phyloP scores from a whole-genome alignment of 2,113 vertebrate species.

The Bettongia penicillata region DNA sequence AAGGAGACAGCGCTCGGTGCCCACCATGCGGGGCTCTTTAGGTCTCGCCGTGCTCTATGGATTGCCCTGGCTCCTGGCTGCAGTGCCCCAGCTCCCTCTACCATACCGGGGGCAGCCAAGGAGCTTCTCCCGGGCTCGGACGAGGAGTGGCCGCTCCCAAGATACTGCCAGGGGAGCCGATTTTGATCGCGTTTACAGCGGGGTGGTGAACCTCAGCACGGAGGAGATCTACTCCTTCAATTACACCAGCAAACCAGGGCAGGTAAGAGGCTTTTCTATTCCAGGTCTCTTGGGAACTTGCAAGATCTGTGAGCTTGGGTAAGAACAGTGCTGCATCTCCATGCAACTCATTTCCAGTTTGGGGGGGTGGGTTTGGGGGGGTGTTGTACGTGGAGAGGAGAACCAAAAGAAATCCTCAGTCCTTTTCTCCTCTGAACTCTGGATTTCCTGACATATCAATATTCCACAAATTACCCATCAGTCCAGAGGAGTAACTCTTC shows the following conservation, averaged over 20 bases:
- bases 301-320: neutral
- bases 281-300: conserved; percentile 30
- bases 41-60: conserved; percentile 64
- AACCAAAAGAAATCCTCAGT: neutral
- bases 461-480: neutral
- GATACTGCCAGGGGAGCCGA: conserved; percentile 67
- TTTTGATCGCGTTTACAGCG: conserved; percentile 83
- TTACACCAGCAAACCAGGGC: conserved; percentile 83
- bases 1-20: neutral
- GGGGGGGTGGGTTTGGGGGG: neutral
- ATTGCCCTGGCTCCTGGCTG: conserved; percentile 71
- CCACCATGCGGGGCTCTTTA: conserved; percentile 63
- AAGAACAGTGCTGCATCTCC: neutral
- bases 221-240: conserved; percentile 85
- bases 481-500: neutral
- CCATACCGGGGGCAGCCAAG: neutral
- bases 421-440: neutral
- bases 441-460: neutral
- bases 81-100: neutral
- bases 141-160: neutral
- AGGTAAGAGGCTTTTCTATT: conserved; percentile 81
- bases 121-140: neutral
- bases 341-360: neutral
- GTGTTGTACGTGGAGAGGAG: conserved; percentile 10
- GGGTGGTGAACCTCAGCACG: conserved; percentile 79